Percentiles rank a stretch among this genome's conserved stretches.
phyloP scores from a whole-genome alignment of 64 coral and sea anemone genomes.

The Exaiptasia diaphana region DNA sequence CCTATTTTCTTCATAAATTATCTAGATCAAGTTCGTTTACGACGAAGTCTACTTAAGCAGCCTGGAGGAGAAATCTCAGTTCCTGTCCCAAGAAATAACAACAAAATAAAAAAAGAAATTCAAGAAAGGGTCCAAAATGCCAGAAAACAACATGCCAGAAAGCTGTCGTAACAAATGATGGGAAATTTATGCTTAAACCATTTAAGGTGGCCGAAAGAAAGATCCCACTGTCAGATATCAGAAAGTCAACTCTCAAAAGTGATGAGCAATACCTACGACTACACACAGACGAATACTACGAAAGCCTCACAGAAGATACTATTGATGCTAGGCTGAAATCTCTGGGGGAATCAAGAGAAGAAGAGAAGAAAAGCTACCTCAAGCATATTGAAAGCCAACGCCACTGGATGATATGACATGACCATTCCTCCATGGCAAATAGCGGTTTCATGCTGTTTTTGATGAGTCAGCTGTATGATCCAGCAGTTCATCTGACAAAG shows the following conservation, averaged over 20 bases:
- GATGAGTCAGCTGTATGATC: conserved; percentile 21
- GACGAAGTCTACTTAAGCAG: background rate
- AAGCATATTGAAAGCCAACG: background rate
- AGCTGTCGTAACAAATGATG: background rate
- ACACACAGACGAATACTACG: background rate
- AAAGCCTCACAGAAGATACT: background rate
- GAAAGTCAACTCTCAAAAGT: background rate
- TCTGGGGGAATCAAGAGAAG: background rate
- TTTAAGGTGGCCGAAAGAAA: conserved; percentile 17
- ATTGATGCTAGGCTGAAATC: background rate
- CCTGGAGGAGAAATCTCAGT: conserved; percentile 1
- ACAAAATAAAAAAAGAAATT: background rate
- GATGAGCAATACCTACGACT: conserved; percentile 1
- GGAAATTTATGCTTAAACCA: background rate
- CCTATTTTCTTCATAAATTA: background rate
- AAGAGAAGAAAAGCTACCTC: conserved; percentile 1
- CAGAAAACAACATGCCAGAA: background rate
- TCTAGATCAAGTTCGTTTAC: background rate
- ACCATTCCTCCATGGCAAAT: conserved; percentile 20
- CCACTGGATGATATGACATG: conserved; percentile 51
- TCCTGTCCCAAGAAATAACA: conserved; percentile 7
- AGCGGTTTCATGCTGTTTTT: conserved; percentile 48
- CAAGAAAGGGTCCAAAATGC: background rate
- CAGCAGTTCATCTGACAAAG: conserved; percentile 3
- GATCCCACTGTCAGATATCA: conserved; percentile 33